Evolutionary conservation across 1,140 invertebrate genomes (phyloP), one percentile per base, ranked within the genome.

Genomic region (Zaprionus ornatus): DNA sequence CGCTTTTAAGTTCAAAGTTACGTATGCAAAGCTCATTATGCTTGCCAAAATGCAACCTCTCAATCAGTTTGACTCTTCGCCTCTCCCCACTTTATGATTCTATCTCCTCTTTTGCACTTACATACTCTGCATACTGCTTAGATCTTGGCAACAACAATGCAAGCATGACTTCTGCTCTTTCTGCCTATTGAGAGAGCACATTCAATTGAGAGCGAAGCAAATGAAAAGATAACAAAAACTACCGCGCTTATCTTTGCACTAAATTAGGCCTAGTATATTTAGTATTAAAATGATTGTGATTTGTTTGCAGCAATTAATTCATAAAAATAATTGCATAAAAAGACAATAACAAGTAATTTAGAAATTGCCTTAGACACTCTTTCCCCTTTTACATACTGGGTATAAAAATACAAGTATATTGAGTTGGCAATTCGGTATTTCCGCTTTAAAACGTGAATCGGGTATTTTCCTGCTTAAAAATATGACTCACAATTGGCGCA

Each of bases 371-470:
- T 9, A 45, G 2, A 45, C 19, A 45, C 40, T 45, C 40, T 45
- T 9, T 45, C 40, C 17, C n/a, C 40, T 9, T 45, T 5, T 17
- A 40, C 37, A n/a, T 6, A 40, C 37, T 40, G 37, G 37, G 15
- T 50, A 21, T 42, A 66, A n/a, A 65, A 40, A 72, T 15, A 55
- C n/a, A 55, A 55, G 19, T 27, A 61, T 73, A 78, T 74, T 74
- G 29, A 76, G 72, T 71, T 72, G 72, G 27, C 72, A 80, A 65
- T 37, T 57, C 61, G 71, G 77, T 25, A 87, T 90, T 87, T 87
- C 85, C 85, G 80, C 42, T 82, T 13, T 23, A 13, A 54, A 32
- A 65, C 71, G 6, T n/a, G 42, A 45, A 64, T 17, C 54, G 50
- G 42, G 66, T 45, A 72, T 69, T 73, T 79, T 70, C 70, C 74